These are phyloP conservation scores for Andricus grossulariae DNA, from an alignment of 1,140 invertebrate species.

Conservation along the genomic window DNA sequence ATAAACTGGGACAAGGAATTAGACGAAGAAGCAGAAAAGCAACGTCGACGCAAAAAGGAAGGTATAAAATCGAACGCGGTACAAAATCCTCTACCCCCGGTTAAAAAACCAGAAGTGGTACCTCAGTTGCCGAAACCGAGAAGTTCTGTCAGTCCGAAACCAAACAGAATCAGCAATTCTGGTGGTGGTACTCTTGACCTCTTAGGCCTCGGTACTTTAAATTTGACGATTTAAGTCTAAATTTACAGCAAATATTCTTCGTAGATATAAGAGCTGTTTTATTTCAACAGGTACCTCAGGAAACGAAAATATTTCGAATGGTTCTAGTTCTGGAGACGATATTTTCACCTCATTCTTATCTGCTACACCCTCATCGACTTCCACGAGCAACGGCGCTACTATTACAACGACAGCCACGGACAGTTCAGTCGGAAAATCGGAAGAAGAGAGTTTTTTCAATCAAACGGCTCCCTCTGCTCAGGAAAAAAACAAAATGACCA, in stretches of 20 bases:
- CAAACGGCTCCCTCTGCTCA: constrained; percentile 85
- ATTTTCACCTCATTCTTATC: constrained; percentile 87
- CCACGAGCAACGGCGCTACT: constrained; percentile 53
- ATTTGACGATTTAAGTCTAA: constrained; percentile 28
- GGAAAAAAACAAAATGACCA: constrained; percentile 90
- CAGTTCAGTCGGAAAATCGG: constrained; percentile 77
- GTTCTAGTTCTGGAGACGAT: constrained; percentile 77
- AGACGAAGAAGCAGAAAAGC: constrained; percentile 89
- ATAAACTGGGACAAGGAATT: constrained; percentile 88
- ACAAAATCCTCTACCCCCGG: constrained; percentile 64
- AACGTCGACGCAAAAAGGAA: constrained; percentile 87
- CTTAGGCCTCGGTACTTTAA: constrained; percentile 78
- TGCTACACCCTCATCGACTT: constrained; percentile 76
- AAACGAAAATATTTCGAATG: constrained; percentile 69
- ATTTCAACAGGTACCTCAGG: constrained; percentile 68
- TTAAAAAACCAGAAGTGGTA: constrained; percentile 75
- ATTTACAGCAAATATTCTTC: not conserved
- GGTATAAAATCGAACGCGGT: constrained; percentile 70
- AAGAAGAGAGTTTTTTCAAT: constrained; percentile 94
- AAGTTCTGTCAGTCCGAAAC: constrained; percentile 83
- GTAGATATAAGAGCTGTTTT: constrained; percentile 3
- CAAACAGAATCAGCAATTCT: constrained; percentile 77
- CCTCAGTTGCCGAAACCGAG: constrained; percentile 79
- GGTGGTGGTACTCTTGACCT: constrained; percentile 76
- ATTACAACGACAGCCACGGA: constrained; percentile 65